Base-by-base conservation (phyloP, 2,888 invertebrate genomes). In the Pherbina coryleti region DNA sequence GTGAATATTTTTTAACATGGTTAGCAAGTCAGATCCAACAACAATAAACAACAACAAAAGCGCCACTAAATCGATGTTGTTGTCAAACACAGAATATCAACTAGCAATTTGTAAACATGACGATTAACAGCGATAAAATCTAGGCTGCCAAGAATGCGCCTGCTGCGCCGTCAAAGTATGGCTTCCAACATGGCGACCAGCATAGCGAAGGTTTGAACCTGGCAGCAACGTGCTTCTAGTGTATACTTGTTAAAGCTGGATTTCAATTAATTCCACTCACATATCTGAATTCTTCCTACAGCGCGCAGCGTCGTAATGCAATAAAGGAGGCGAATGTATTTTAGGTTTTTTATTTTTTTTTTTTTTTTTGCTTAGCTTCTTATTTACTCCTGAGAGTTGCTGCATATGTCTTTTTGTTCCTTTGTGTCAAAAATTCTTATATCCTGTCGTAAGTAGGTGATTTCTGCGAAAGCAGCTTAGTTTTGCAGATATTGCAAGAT, bases 41-140 rank as follows among this genome's bases (percentile, higher is more conserved):
- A 34, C 34, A 55, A 55, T 34, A 34, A 66, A 70, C 71, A 71
- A 57, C n/a, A 57, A 57, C 71, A 70, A 70, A 53, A 53, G 14
- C 17, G n/a, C 19, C 31, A 55, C 34, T 22, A 22, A 57, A 44
- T 37, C 19, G 53, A 57, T 69, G 22, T 19, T 31, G 70, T 51
- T 51, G 51, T 28, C 69, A 69, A 69, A 69, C 69, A 69, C 28
- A 51, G 28, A 72, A 71, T 34, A 57, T 72, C 55, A 72, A 72
- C 60, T 72, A 37, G 25, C 49, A 51, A 51, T 70, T 70, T 70
- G 69, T 70, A 49, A 69, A 51, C 51, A 49, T 51, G 28, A 25
- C 51, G 69, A 51, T 70, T 22, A 70, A 22, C 69, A 31, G 53
- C 5, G 51, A 17, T 19, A 37, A 31, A 11, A 49, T 17, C 49